These are phyloP conservation scores for Yponomeuta sedellus DNA, from an alignment of 2,888 invertebrate species.

Conservation along the genomic window DNA sequence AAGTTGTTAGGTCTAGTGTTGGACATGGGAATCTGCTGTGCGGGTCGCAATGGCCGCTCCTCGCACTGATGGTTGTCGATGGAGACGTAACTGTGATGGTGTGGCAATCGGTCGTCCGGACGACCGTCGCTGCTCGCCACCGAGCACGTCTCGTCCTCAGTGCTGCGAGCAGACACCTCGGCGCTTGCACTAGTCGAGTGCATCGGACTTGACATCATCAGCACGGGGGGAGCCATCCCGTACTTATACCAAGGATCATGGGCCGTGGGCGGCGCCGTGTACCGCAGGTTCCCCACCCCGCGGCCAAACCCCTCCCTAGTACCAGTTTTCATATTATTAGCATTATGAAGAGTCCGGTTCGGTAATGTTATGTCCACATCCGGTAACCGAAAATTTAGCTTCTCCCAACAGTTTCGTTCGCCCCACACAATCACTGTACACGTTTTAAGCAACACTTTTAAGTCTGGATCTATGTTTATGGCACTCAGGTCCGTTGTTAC, in stretches of 20 bases:
- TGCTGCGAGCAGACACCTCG: slow-evolving; percentile 78
- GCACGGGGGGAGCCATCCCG: slow-evolving; percentile 67
- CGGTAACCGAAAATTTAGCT: slow-evolving; percentile 88
- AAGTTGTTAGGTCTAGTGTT: slow-evolving; percentile 60
- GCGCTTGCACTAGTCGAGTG: slow-evolving; percentile 77
- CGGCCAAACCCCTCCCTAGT: slow-evolving; percentile 66
- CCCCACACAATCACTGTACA: slow-evolving; percentile 86
- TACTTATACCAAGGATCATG: slow-evolving; percentile 74
- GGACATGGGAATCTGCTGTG: slow-evolving; percentile 69
- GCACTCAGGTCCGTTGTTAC: slow-evolving; percentile 77
- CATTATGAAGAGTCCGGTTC: slow-evolving; percentile 74
- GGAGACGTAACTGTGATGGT: slow-evolving; percentile 76
- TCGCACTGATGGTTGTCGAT: slow-evolving; percentile 73
- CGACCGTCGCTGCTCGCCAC: slow-evolving; percentile 75
- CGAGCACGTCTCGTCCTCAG: slow-evolving; percentile 79
- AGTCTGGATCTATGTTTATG: slow-evolving; percentile 82
- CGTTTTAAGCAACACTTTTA: slow-evolving; percentile 83
- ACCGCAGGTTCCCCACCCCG: slow-evolving; percentile 65
- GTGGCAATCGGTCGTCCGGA: slow-evolving; percentile 68
- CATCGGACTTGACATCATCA: slow-evolving; percentile 79
- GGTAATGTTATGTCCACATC: slow-evolving; percentile 80
- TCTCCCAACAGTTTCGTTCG: slow-evolving; percentile 92
- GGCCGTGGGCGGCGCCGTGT: slow-evolving; percentile 70
- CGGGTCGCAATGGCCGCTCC: slow-evolving; percentile 66
- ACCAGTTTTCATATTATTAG: slow-evolving; percentile 62